phyloP scores from a whole-genome alignment of 2,797 vertebrate genomes.

The Basileuterus tristriatus region DNA sequence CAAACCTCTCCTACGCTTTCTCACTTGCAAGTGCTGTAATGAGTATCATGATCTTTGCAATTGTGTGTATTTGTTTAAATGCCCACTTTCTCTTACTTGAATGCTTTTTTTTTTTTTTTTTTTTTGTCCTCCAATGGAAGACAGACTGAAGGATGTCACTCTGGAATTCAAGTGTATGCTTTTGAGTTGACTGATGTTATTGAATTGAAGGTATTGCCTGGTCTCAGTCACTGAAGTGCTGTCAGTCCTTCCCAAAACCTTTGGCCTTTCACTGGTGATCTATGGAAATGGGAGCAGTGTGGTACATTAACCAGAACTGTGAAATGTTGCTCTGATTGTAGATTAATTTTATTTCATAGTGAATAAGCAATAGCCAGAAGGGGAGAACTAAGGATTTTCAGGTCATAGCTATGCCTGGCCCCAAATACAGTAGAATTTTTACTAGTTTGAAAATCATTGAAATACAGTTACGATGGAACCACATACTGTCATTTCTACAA shows the following conservation, averaged over 20 bases:
- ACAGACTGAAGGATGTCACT: background rate
- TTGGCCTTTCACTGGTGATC: background rate
- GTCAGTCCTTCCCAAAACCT: background rate
- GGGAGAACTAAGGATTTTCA: background rate
- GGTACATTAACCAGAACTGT: background rate
- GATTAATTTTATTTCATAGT: background rate
- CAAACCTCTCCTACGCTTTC: background rate
- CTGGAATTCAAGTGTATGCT: background rate
- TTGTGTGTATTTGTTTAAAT: slow-evolving; percentile 2
- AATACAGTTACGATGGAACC: background rate
- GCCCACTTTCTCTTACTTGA: background rate
- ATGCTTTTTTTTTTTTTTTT: background rate
- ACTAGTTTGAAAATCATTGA: background rate
- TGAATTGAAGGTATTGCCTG: background rate
- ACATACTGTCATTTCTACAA: background rate
- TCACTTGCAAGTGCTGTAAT: background rate
- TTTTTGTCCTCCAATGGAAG: background rate
- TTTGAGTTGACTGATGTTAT: background rate
- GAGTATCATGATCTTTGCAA: background rate
- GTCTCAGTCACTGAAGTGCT: background rate
- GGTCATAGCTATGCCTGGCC: background rate
- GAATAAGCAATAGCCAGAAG: background rate
- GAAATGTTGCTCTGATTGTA: background rate
- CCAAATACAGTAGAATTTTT: background rate
- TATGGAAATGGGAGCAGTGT: background rate